Conservation (phyloP, 2,888 invertebrate genomes). For the Trichopoda pennipes region DNA sequence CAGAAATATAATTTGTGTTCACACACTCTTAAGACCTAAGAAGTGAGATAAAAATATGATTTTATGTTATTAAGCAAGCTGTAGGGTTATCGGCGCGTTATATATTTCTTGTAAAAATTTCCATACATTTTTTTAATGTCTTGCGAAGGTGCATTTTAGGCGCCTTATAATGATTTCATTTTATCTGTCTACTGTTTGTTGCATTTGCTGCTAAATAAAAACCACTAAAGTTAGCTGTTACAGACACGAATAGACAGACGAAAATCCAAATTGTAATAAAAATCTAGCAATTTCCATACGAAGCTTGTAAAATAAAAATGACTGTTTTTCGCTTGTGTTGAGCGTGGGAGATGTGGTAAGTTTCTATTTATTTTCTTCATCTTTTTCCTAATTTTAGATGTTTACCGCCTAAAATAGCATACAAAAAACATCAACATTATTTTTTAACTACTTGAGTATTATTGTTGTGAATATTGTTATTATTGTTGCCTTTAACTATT, state of each 20-base stretch:
- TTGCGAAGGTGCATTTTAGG: conserved; percentile 60
- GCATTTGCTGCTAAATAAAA: conserved; percentile 47
- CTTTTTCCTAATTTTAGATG: conserved; percentile 56
- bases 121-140: background rate
- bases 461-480: background rate
- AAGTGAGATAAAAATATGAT: too few species aligned
- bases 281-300: conserved; percentile 53
- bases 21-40: too few species aligned
- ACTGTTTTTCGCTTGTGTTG: conserved; percentile 30
- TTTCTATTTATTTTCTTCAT: conserved; percentile 53
- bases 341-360: conserved; percentile 60
- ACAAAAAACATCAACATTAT: conserved; percentile 19
- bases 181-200: conserved; percentile 40
- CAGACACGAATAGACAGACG: background rate
- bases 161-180: conserved; percentile 64
- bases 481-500: conserved; percentile 36
- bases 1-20: too few species aligned
- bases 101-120: too few species aligned
- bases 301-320: conserved; percentile 6
- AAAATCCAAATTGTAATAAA: conserved; percentile 29
- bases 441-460: background rate
- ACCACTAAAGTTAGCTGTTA: conserved; percentile 35
- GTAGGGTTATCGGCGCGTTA: too few species aligned
- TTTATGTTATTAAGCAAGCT: too few species aligned
- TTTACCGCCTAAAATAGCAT: conserved; percentile 52